Evolutionary conservation across 2,888 invertebrate species (phyloP).

Genomic region (Cabera pusaria): DNA sequence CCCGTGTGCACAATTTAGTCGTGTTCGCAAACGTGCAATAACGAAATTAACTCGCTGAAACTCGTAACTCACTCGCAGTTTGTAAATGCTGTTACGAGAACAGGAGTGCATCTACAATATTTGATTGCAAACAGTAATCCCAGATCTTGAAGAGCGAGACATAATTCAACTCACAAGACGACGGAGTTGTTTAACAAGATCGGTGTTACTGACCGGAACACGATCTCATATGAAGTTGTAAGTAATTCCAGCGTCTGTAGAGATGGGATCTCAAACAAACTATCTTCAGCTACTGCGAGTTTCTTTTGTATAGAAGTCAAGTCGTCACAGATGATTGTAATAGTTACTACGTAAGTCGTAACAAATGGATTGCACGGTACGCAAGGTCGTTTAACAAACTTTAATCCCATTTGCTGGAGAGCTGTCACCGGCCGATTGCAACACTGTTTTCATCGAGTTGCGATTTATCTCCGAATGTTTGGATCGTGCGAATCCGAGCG

Average conservation of each 20-base stretch:
- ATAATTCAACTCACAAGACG: no score
- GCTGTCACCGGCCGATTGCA: conserved; percentile 65
- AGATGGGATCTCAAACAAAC: conserved; percentile 8
- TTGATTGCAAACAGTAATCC: conserved; percentile 1
- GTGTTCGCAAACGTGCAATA: conserved; percentile 46
- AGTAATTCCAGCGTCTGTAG: conserved; percentile 1
- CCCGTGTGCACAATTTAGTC: conserved; percentile 37
- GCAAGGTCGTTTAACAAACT: conserved; percentile 78
- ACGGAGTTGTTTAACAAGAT: no score
- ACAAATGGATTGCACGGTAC: conserved; percentile 67
- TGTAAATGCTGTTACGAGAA: conserved; percentile 35
- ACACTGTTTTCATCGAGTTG: conserved; percentile 49
- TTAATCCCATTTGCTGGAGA: conserved; percentile 72
- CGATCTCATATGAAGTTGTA: no score
- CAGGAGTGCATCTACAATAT: conserved; percentile 13
- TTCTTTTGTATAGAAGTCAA: conserved; percentile 14
- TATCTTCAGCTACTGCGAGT: conserved; percentile 11
- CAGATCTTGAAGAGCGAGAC: no score
- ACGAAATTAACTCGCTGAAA: conserved; percentile 57
- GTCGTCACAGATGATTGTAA: no score
- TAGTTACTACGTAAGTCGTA: no score
- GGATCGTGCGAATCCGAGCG: no score
- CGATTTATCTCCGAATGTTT: conserved; percentile 54
- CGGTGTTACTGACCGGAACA: no score
- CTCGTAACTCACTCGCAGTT: conserved; percentile 53